Percentiles rank a stretch among this genome's conserved stretches.
Conservation (phyloP, 1,140 invertebrate genomes). For the Halictus rubicundus region DNA sequence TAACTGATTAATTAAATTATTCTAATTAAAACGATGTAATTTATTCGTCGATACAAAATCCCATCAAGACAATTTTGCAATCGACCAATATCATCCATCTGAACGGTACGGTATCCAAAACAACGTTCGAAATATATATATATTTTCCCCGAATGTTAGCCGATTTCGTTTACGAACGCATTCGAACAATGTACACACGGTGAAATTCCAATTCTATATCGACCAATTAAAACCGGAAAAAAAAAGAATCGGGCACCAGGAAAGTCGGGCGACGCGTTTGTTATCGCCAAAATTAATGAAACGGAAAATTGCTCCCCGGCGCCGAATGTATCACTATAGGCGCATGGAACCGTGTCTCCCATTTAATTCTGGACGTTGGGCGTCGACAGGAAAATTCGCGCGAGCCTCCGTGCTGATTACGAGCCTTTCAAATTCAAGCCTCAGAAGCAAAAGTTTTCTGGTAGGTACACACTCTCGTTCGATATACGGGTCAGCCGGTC, state of each 20-base stretch:
- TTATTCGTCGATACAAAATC: too few relatives aligned
- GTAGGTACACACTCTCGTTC: conserved; percentile 14
- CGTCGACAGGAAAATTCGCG: conserved; percentile 11
- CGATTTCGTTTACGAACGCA: too few relatives aligned
- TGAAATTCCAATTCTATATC: neutral
- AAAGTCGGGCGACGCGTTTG: neutral
- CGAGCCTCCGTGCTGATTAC: neutral
- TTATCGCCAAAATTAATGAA: conserved; percentile 17
- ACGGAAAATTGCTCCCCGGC: conserved; percentile 15
- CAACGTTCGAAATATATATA: too few relatives aligned
- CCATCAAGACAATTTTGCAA: too few relatives aligned
- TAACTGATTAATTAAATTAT: too few relatives aligned
- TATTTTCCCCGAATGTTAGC: too few relatives aligned
- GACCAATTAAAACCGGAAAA: neutral
- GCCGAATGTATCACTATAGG: neutral
- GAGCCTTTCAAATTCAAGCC: neutral
- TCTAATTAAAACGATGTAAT: too few relatives aligned
- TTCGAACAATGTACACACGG: too few relatives aligned
- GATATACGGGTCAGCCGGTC: conserved; percentile 63
- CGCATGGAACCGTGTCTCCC: too few relatives aligned
- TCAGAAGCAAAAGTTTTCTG: conserved; percentile 14
- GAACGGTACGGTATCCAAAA: too few relatives aligned
- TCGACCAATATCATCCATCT: too few relatives aligned
- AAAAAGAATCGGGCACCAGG: neutral
- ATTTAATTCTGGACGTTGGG: conserved; percentile 2